Evolutionary conservation across 2,113 vertebrate species (phyloP), one percentile per base, ranked within the genome.

Genomic region (Nestor notabilis): DNA sequence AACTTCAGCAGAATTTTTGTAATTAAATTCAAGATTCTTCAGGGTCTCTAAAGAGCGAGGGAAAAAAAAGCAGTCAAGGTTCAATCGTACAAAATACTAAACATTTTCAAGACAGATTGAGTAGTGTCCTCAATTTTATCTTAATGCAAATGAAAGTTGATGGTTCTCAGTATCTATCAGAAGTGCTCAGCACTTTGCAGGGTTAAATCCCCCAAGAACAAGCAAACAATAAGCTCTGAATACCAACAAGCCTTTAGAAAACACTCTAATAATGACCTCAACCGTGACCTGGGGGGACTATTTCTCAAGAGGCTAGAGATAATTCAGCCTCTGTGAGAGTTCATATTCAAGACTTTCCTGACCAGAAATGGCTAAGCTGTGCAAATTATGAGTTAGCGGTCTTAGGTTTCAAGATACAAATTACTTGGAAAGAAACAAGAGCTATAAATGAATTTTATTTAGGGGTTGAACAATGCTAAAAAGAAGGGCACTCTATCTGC

Each of bases 21-120:
- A 90, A 96, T 94, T 94, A 92, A 94, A 96, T 94, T 80, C 86
- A 90, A 89, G 76, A 81, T 44, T 55, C 72, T 91, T 92, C 69
- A 82, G 89, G 35, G 77, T 92, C 39, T 31, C 23, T 82, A 68
- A 91, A 84, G 47, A 41, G 28, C 8, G 76, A 65, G 8, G 55
- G 46, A 74, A 72, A 87, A 74, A 69, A 70, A 85, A 49, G n/a
- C 0, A 0, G 47, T 47, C 81, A 97, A 44, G n/a, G 72, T 89
- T 95, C 88, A 93, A 10, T 63, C 52, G 89, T 78, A 61, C 0
- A 0, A 82, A 95, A 78, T 58, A 52, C 65, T 66, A 89, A 92
- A 84, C 23, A 64, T 87, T 89, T 96, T 87, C 69, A 76, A 87
- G 83, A 82, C 35, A 90, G 65, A 87, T 71, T 69, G 65, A 89